phyloP scores from a whole-genome alignment of 1,140 invertebrate species.

The Drosophila sproati region DNA sequence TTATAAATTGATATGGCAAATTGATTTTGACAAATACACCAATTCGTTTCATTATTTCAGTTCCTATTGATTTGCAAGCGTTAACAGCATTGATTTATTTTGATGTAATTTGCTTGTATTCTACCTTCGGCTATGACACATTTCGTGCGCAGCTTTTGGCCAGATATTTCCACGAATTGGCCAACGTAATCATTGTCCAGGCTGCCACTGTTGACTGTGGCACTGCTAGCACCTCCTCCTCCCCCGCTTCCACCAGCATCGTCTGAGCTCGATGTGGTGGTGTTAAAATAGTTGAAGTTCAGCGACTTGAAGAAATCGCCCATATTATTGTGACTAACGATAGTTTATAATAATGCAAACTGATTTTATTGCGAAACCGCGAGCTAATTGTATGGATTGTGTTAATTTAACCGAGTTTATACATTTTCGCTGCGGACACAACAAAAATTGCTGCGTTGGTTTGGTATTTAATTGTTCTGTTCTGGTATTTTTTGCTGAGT shows the following conservation, averaged over 20 bases:
- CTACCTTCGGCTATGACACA: slow-evolving; percentile 96
- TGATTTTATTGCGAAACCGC: slow-evolving; percentile 21
- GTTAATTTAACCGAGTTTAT: slow-evolving; percentile 52
- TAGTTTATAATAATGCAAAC: slow-evolving; percentile 1
- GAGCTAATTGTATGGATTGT: slow-evolving; percentile 25
- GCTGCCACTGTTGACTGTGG: slow-evolving; percentile 74
- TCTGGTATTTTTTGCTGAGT: slow-evolving; percentile 49
- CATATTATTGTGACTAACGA: slow-evolving; percentile 86
- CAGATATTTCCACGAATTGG: slow-evolving; percentile 94
- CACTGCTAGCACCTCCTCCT: slow-evolving; percentile 24
- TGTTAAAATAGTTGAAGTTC: slow-evolving; percentile 92
- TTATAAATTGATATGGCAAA: neutral
- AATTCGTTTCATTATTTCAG: slow-evolving; percentile 10
- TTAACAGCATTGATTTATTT: neutral
- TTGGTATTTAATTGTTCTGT: slow-evolving; percentile 41
- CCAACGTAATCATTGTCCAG: slow-evolving; percentile 95
- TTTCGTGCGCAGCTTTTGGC: slow-evolving; percentile 94
- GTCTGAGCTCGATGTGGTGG: slow-evolving; percentile 83
- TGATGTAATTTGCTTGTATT: slow-evolving; percentile 1
- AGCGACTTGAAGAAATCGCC: slow-evolving; percentile 93
- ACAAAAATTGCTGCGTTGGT: slow-evolving; percentile 53
- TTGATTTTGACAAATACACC: slow-evolving; percentile 5
- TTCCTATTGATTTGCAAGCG: slow-evolving; percentile 66
- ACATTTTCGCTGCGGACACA: slow-evolving; percentile 60
- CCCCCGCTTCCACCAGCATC: slow-evolving; percentile 50